Conservation (phyloP, 1,140 invertebrate genomes). For the Dendroctonus ponderosae region DNA sequence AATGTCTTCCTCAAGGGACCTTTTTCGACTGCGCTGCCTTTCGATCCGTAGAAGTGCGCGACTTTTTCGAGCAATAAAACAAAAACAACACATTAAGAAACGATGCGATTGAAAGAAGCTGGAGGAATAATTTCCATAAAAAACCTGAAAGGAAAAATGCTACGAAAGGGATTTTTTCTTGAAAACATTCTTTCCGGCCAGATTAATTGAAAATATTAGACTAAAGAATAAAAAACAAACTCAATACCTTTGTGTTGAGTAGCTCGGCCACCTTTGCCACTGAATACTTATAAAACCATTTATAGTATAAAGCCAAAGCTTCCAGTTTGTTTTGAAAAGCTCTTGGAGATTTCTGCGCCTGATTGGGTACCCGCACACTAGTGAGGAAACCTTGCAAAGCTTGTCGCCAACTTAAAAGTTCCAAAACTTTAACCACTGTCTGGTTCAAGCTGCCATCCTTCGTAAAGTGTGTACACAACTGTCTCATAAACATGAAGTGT, state of each 20-base stretch:
- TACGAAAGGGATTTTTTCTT: too few species aligned
- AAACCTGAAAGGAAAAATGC: too few species aligned
- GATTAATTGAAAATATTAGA: not conserved
- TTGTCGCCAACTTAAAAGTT: slow-evolving; percentile 26
- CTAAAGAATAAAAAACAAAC: not conserved
- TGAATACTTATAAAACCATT: slow-evolving; percentile 58
- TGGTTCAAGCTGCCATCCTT: not conserved
- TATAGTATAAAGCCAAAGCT: slow-evolving; percentile 53
- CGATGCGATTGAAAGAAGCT: too few species aligned
- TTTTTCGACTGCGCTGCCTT: too few species aligned
- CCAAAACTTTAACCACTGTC: slow-evolving; percentile 14
- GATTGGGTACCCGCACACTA: slow-evolving; percentile 5
- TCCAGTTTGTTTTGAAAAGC: slow-evolving; percentile 37
- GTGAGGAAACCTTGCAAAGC: slow-evolving; percentile 25
- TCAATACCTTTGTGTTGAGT: slow-evolving; percentile 10
- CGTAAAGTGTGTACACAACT: slow-evolving; percentile 6
- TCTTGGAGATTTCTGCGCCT: not conserved
- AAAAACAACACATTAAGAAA: too few species aligned
- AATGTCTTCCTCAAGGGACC: too few species aligned
- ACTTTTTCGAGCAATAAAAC: too few species aligned
- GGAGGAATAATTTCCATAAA: too few species aligned
- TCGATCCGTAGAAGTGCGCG: too few species aligned
- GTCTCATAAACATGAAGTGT: slow-evolving; percentile 12
- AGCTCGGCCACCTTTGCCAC: slow-evolving; percentile 47
- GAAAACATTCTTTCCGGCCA: too few species aligned